These are phyloP conservation scores for Eulithis prunata DNA, from an alignment of 2,888 invertebrate species.

Conservation along the genomic window DNA sequence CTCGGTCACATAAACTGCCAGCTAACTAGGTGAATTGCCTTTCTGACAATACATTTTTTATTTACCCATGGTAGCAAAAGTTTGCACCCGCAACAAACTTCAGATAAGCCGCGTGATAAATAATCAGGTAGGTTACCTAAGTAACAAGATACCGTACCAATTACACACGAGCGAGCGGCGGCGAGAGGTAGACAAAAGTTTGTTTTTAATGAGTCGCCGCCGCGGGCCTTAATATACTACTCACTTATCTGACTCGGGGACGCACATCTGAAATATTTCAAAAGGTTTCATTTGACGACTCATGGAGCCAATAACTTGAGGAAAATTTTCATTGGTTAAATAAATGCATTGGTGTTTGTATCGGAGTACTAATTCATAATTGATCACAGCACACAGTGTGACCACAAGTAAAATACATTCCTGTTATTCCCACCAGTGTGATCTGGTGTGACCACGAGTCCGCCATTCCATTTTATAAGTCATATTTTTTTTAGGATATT, in stretches of 20 bases:
- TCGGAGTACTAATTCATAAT: too few relatives aligned
- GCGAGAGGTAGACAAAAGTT: constrained; percentile 31
- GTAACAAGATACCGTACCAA: constrained; percentile 9
- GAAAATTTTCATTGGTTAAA: too few relatives aligned
- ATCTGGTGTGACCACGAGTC: too few relatives aligned
- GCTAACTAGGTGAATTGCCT: too few relatives aligned
- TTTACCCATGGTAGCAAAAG: background rate
- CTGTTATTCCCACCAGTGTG: too few relatives aligned
- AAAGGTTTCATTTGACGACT: background rate
- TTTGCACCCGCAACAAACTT: background rate
- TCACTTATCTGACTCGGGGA: constrained; percentile 9
- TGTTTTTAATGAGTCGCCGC: constrained; percentile 34
- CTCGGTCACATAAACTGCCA: too few relatives aligned
- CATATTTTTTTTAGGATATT: too few relatives aligned
- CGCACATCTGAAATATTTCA: background rate
- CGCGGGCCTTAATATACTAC: constrained; percentile 18
- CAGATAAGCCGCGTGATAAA: background rate
- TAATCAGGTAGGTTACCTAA: constrained; percentile 3
- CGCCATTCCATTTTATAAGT: too few relatives aligned
- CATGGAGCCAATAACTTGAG: background rate
- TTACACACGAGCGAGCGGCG: constrained; percentile 6
- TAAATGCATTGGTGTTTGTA: too few relatives aligned
- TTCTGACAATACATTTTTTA: too few relatives aligned
- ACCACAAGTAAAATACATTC: too few relatives aligned
- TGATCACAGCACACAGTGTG: too few relatives aligned